Evolutionary conservation across 2,888 invertebrate genomes (phyloP).

Genomic region (Athalia circularis): DNA sequence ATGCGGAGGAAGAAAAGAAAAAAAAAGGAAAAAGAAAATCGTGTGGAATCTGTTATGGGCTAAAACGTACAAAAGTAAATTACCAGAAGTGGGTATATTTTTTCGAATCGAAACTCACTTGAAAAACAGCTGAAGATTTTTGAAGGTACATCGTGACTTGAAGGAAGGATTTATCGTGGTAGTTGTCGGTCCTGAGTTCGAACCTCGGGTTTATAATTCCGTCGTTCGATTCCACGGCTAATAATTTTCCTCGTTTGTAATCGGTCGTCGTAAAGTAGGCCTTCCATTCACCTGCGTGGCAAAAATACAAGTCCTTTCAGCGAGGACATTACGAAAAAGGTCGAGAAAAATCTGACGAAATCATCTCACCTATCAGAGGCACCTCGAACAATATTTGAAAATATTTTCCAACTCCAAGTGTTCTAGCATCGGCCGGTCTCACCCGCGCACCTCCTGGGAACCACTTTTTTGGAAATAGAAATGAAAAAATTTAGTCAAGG

Average conservation of each 20-base stretch:
- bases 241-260: constrained; percentile 17
- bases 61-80: not conserved
- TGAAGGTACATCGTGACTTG: constrained; percentile 26
- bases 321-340: not conserved
- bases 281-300: constrained; percentile 23
- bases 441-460: constrained; percentile 12
- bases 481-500: not conserved
- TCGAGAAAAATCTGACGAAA: not conserved
- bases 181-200: constrained; percentile 13
- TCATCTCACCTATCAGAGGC: constrained; percentile 26
- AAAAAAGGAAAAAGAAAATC: not conserved
- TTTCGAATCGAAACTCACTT: constrained; percentile 1
- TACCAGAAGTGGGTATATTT: not conserved
- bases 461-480: constrained; percentile 24
- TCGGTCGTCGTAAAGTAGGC: constrained; percentile 12
- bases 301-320: not conserved
- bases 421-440: constrained; percentile 21
- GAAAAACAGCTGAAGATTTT: constrained; percentile 31
- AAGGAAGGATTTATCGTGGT: constrained; percentile 19
- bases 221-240: constrained; percentile 22
- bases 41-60: constrained; percentile 1
- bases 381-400: constrained; percentile 29
- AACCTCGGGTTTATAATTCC: constrained; percentile 25
- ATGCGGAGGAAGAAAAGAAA: not conserved
- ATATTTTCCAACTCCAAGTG: constrained; percentile 24